Base-by-base conservation (phyloP, 1,140 invertebrate genomes). In the Pogonognathellus flavescens region DNA sequence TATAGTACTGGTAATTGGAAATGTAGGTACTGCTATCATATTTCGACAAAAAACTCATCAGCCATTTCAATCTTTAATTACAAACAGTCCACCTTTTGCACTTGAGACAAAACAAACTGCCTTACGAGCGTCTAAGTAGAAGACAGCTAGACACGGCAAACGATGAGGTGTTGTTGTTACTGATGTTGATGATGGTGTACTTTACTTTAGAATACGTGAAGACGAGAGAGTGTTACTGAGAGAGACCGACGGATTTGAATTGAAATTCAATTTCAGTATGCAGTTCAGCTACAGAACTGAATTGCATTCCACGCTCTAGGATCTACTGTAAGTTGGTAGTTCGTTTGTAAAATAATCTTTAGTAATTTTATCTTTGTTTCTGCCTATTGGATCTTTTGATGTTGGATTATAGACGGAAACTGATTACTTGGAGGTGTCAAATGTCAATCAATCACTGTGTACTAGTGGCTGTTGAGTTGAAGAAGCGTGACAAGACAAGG, bases 371-470 rank as follows among this genome's bases (percentile, higher is more conserved):
- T 25, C 41, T 76, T 50, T 76, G 70, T n/a, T 41, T 50, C 14
- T 20, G 41, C 14, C 13, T 50, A n/a, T 13, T 57, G 5, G 9
- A n/a, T 11, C 0, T 49, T 72, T 0, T 49, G 16, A 20, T 62
- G 16, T 25, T 41, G 31, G 31, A 41, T 13, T n/a, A 31, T 11
- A 76, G 70, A 76, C 49, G 31, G 41, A 76, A 76, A 76, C 70
- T 76, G 70, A 76, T 76, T 76, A 76, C 14, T 76, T 76, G 31
- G 70, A 76, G 76, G 83, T 84, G 83, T 84, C 83, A 84, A 84
- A 84, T 84, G 83, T 84, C 83, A 84, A 84, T 84, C 83, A 84
- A 84, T 84, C 83, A 84, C 83, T 18, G 25, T 76, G 70, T 76
- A 76, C 70, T 76, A 31, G 70, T 76, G 70, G 70, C 70, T 76